These are phyloP conservation scores for Pseudonaja textilis DNA, from an alignment of 2,113 vertebrate genomes.

Conservation along the genomic window DNA sequence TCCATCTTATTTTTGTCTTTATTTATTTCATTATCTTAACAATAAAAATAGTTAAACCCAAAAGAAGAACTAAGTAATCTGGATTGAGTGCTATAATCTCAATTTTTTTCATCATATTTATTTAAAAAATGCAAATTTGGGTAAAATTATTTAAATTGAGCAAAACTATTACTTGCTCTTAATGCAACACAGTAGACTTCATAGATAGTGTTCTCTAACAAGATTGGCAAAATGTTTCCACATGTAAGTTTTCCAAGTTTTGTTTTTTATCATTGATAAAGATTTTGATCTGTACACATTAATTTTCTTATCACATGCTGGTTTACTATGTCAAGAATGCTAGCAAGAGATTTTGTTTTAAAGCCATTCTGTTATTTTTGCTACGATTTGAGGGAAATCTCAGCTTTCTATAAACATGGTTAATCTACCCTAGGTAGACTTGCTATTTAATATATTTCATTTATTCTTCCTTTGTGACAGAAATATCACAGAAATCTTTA, in stretches of 20 bases:
- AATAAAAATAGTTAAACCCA: neutral
- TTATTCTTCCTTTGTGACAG: neutral
- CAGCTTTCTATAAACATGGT: neutral
- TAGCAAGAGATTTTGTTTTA: neutral
- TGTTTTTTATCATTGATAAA: neutral
- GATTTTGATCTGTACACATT: neutral
- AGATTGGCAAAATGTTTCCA: neutral
- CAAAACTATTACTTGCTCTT: neutral
- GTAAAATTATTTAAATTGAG: neutral
- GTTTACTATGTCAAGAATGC: neutral
- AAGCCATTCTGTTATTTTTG: neutral
- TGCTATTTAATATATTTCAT: neutral
- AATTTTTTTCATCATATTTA: neutral
- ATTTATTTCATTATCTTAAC: neutral
- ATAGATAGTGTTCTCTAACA: neutral
- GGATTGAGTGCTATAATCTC: neutral
- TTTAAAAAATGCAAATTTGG: neutral
- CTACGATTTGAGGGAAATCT: neutral
- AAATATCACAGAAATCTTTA: neutral
- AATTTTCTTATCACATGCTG: neutral
- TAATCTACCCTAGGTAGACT: neutral
- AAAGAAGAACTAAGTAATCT: neutral
- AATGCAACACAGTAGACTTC: neutral
- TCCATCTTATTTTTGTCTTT: neutral
- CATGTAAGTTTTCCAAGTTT: neutral